Evolutionary conservation across 2,113 vertebrate genomes (phyloP), one percentile per base, ranked within the genome.

Genomic region (Campylomormyrus tamandua): DNA sequence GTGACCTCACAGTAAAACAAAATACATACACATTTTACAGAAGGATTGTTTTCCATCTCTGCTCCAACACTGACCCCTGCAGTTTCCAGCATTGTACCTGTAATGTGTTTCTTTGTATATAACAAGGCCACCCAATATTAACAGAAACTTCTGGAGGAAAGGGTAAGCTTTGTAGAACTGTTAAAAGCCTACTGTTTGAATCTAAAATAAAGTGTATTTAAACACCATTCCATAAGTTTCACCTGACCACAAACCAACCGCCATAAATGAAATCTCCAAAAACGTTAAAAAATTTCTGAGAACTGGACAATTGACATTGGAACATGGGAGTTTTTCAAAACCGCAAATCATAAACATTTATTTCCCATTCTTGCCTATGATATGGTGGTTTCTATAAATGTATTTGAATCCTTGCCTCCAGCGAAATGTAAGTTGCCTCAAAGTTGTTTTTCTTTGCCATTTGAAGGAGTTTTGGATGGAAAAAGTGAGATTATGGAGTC

Each of bases 11-110:
- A 80, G 35, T 42, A 80, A 80, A 42, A 39, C 5, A 80, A 89
- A 45, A 35, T 3, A 45, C 24, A 46, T 35, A 74, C 56, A 46
- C 11, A 49, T 89, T 89, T 45, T 66, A 11, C 56, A 66, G 42
- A 45, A 42, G 27, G 45, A 9, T 46, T 48, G 88, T 48, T 89
- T 45, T 58, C 62, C 83, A 90, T 90, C 52, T 90, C 52, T 90
- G 77, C 45, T 85, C 77, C 89, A 85, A 90, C 89, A 90, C 80
- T 90, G 89, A 90, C 89, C 89, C 89, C 89, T 90, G 53, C 89
- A 90, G 89, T 90, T 58, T 52, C 27, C 89, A 85, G 52, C 45
- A 77, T 21, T 50, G 8, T 35, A 89, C 88, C 66, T 77, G n/a
- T 80, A 89, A 80, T 39, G 45, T 39, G 66, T 70, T 80, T 77